Conservation (phyloP, 2,113 vertebrate genomes). For the Nicator chloris region DNA sequence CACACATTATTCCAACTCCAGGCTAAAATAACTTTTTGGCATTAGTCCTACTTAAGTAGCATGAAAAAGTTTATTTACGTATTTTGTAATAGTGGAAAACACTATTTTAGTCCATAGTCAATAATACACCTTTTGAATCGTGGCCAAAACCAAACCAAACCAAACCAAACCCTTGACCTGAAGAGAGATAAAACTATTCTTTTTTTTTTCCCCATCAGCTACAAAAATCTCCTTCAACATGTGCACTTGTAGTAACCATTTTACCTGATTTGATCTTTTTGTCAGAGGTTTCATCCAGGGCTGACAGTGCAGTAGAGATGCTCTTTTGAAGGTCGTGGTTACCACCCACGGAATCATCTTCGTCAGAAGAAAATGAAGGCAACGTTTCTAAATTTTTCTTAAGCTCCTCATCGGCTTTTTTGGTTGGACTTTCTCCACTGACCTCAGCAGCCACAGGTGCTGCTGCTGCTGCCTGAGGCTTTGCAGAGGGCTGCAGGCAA, state of each 20-base stretch:
- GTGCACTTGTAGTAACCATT: neutral
- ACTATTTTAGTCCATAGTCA: neutral
- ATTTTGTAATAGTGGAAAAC: neutral
- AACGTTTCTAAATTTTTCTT: constrained; percentile 89
- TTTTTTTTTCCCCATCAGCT: neutral
- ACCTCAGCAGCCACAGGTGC: constrained; percentile 68
- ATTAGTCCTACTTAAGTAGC: neutral
- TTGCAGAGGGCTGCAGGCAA: constrained; percentile 74
- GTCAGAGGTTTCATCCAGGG: constrained; percentile 85
- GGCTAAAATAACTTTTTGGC: neutral
- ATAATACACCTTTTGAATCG: neutral
- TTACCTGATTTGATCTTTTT: constrained; percentile 87
- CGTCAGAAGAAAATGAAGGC: constrained; percentile 94
- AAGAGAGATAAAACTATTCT: neutral
- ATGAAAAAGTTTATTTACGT: neutral
- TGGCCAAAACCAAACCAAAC: neutral
- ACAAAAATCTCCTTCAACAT: neutral
- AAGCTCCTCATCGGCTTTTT: constrained; percentile 84
- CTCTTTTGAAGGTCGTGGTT: constrained; percentile 91
- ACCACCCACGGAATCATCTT: constrained; percentile 89
- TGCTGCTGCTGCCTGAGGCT: constrained; percentile 64
- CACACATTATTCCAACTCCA: neutral
- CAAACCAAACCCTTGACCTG: neutral
- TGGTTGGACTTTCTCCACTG: constrained; percentile 72
- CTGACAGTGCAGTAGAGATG: constrained; percentile 83